These are phyloP conservation scores for Tenthredo notha DNA, from an alignment of 2,888 invertebrate species.

Conservation along the genomic window DNA sequence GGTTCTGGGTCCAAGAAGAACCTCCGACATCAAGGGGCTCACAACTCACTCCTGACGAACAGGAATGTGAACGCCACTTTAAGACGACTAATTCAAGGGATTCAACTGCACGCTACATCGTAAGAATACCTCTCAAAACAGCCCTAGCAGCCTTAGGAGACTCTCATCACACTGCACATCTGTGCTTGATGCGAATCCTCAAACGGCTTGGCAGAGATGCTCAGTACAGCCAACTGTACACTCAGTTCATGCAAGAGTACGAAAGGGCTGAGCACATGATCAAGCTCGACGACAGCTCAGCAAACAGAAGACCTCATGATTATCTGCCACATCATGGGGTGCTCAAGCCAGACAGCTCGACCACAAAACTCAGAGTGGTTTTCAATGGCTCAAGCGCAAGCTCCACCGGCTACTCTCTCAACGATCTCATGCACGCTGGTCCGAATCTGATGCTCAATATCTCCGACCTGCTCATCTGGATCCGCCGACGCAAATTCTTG, in stretches of 20 bases:
- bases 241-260: too few species aligned
- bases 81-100: too few species aligned
- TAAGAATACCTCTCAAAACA: too few species aligned
- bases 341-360: conserved; percentile 40
- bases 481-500: background rate
- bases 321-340: conserved; percentile 46
- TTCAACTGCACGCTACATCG: too few species aligned
- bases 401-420: conserved; percentile 15
- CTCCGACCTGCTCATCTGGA: conserved; percentile 36
- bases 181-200: too few species aligned
- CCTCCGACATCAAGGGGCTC: background rate
- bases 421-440: conserved; percentile 54
- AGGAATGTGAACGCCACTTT: too few species aligned
- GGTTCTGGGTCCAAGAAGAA: conserved; percentile 51
- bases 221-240: too few species aligned
- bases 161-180: too few species aligned
- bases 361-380: conserved; percentile 42
- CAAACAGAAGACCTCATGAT: background rate
- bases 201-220: too few species aligned
- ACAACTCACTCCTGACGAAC: too few species aligned
- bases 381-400: conserved; percentile 54
- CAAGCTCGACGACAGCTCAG: background rate
- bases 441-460: conserved; percentile 51
- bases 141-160: too few species aligned
- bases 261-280: conserved; percentile 12